These are phyloP conservation scores for Lottia scabra DNA, from an alignment of 2,888 invertebrate species.

Conservation along the genomic window DNA sequence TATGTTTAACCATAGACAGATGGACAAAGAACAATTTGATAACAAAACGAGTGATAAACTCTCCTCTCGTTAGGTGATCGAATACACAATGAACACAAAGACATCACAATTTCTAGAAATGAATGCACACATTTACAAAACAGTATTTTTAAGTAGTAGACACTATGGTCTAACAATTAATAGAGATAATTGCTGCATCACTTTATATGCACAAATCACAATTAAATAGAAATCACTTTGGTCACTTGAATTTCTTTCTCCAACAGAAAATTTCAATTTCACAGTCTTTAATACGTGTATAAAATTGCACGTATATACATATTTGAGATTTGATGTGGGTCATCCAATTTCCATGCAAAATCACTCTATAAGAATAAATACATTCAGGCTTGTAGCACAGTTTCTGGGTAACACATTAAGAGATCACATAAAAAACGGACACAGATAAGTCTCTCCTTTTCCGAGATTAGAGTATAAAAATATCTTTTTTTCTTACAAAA, in stretches of 20 bases:
- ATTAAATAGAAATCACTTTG: conserved; percentile 1
- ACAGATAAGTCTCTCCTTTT: no score
- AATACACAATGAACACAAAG: conserved; percentile 2
- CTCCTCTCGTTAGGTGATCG: neutral
- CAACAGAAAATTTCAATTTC: no score
- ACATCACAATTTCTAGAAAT: neutral
- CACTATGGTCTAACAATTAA: neutral
- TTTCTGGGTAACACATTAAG: no score
- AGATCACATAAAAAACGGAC: no score
- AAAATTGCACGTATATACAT: no score
- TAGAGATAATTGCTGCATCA: neutral
- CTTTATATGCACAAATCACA: neutral
- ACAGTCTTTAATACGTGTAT: no score
- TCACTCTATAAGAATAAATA: no score
- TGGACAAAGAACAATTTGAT: neutral
- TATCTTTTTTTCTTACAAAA: no score
- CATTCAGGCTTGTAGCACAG: no score
- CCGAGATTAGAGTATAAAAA: no score
- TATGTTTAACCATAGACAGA: conserved; percentile 7
- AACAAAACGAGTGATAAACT: neutral
- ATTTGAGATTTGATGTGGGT: no score
- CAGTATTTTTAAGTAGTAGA: neutral
- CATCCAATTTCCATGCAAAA: no score
- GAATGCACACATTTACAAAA: conserved; percentile 1
- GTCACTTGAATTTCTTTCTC: neutral